These are phyloP conservation scores for Synchiropus splendidus DNA, from an alignment of 2,113 vertebrate genomes.

Conservation along the genomic window DNA sequence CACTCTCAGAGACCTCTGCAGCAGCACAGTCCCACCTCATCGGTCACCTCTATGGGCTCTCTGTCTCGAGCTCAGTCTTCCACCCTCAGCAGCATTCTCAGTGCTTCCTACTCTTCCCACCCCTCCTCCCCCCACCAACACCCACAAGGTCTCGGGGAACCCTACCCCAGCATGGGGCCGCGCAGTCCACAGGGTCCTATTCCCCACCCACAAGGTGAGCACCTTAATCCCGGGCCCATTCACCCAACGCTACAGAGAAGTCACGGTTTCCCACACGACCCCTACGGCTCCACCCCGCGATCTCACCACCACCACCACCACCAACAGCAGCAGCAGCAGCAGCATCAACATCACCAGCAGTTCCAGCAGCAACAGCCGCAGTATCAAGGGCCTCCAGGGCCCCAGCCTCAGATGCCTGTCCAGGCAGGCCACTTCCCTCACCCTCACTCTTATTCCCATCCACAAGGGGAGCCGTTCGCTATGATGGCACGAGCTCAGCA, in stretches of 20 bases:
- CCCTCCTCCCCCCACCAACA: constrained; percentile 40
- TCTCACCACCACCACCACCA: constrained; percentile 66
- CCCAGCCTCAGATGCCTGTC: constrained; percentile 29
- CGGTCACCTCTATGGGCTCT: constrained; percentile 85
- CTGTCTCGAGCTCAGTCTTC: constrained; percentile 85
- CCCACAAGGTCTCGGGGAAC: constrained; percentile 42
- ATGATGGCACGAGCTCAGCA: constrained; percentile 88
- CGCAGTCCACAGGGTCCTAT: constrained; percentile 26
- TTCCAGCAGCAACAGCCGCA: constrained; percentile 42
- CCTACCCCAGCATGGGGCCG: constrained; percentile 28
- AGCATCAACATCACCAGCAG: constrained; percentile 54
- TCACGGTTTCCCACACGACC: constrained; percentile 66
- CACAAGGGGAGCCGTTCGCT: constrained; percentile 82
- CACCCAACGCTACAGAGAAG: constrained; percentile 57
- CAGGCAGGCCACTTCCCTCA: constrained; percentile 61
- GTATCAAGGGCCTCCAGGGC: constrained; percentile 29
- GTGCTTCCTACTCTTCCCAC: constrained; percentile 62
- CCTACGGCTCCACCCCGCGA: constrained; percentile 75
- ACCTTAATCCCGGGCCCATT: constrained; percentile 40
- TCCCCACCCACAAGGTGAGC: constrained; percentile 57
- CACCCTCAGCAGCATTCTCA: constrained; percentile 73
- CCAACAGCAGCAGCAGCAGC: constrained; percentile 21
- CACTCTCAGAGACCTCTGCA: constrained; percentile 73
- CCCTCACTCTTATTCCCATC: constrained; percentile 62
- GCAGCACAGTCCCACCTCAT: constrained; percentile 94